Base-by-base conservation (phyloP, 2,797 vertebrate genomes). In the Poecile montanus region DNA sequence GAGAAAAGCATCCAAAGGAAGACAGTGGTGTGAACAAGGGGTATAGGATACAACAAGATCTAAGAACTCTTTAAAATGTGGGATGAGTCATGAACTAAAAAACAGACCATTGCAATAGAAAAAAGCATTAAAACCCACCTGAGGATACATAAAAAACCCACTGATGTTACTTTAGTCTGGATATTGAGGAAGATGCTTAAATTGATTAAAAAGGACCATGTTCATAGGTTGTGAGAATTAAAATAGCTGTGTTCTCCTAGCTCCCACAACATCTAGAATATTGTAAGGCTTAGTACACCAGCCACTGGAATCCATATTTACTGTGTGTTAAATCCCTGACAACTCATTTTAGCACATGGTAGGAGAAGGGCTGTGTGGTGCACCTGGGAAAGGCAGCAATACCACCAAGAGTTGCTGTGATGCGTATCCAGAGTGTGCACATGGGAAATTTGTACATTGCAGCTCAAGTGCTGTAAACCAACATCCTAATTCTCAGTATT, bases 1-100 rank as follows among this genome's bases (percentile, higher is more conserved):
- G 50, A 66, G 60, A 53, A 78, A 77, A 79, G 20, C 19, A 30
- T 75, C 40, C 71, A 73, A 82, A 82, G 32, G 32, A 88, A 75
- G 38, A 70, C 25, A 53, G 20, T 42, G n/a, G 25, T 58, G 11
- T 48, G 78, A 77, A 62, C 27, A 19, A 72, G 47, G 21, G 36
- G 11, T 51, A 88, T 7, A 54, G 12, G 36, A 73, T 26, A 36
- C 6, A 34, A 65, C 6, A 67, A 70, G 11, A 82, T 65, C 32
- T 88, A 62, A 84, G 75, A 74, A 14, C 27, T 62, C 34, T 50
- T 73, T 67, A 56, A 47, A 71, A 72, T 27, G 18, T 77, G 32
- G 38, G 14, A 57, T 91, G 67, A 92, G 13, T 86, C 48, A 51
- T 36, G 44, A 79, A 80, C 32, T 66, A 40, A 68, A 91, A 86